These are phyloP conservation scores for Drosophila obscura DNA, from an alignment of 1,140 invertebrate species.

Conservation along the genomic window DNA sequence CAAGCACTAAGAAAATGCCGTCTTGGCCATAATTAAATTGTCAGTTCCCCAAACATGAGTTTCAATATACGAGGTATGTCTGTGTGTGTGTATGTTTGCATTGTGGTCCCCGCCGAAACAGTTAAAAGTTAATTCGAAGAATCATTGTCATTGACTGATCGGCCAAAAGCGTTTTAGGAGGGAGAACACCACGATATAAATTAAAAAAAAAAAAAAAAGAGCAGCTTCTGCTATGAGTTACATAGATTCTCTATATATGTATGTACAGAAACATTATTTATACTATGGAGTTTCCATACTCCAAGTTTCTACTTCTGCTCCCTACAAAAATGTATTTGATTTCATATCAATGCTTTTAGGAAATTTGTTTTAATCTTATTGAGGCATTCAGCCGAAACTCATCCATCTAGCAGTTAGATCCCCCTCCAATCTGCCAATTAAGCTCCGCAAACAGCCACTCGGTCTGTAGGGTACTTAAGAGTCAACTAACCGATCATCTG, in stretches of 20 bases:
- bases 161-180: too few species aligned
- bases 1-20: constrained; percentile 31
- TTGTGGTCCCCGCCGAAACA: background rate
- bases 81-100: background rate
- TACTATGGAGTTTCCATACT: constrained; percentile 12
- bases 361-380: constrained; percentile 34
- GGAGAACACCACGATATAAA: too few species aligned
- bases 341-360: constrained; percentile 40
- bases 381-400: constrained; percentile 12
- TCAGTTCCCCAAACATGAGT: constrained; percentile 52
- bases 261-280: background rate
- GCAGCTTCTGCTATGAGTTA: too few species aligned
- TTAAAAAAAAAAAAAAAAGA: too few species aligned
- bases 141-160: background rate
- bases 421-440: constrained; percentile 44
- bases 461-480: constrained; percentile 36
- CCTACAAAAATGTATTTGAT: constrained; percentile 15
- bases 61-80: constrained; percentile 16
- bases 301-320: background rate
- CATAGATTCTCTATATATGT: too few species aligned
- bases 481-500: constrained; percentile 57
- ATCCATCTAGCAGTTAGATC: constrained; percentile 8
- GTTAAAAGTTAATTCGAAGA: constrained; percentile 31
- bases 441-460: constrained; percentile 27
- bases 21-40: constrained; percentile 61